Evolutionary conservation across 1,140 invertebrate species (phyloP), one percentile per base, ranked within the genome.

Genomic region (Scaptodrosophila lebanonensis): DNA sequence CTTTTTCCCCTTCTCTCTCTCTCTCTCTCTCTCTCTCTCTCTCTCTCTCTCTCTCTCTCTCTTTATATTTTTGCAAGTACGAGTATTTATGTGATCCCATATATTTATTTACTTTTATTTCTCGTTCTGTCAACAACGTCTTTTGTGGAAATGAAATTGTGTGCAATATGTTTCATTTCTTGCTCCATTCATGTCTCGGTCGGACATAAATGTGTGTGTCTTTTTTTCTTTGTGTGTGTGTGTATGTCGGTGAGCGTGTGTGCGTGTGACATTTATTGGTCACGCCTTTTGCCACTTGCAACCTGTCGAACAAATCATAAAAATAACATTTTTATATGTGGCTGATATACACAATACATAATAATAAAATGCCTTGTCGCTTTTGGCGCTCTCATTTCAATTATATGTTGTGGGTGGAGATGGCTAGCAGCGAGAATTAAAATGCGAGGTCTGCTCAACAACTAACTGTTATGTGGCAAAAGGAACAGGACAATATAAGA

Each of bases 261-360:
- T n/a, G n/a, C n/a, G n/a, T n/a, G n/a, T n/a, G n/a, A n/a, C n/a
- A n/a, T n/a, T n/a, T n/a, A n/a, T n/a, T n/a, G 22, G 3, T 25
- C 8, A 25, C 22, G 3, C 22, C 48, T 39, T 38, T 48, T 32
- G 53, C 40, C 25, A 25, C 30, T 38, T 27, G 18, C 40, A 38
- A 38, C 63, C 54, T 79, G 49, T 69, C 73, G 79, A 73, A 79
- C 64, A 73, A 79, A 82, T 82, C 73, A 64, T 79, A 79, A 82
- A 77, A 66, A 77, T 50, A 47, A 36, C 32, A 32, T 42, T 44
- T 18, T 22, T 38, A 20, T 22, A 18, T 32, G 1, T 45, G 22
- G 38, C 61, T 69, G 70, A 65, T 70, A 47, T 60, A 47, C 50
- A 50, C 62, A 45, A n/a, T n/a, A n/a, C n/a, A 11, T 45, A 56